Base-by-base conservation (phyloP, 2,797 vertebrate species). In the Gobionotothen gibberifrons region DNA sequence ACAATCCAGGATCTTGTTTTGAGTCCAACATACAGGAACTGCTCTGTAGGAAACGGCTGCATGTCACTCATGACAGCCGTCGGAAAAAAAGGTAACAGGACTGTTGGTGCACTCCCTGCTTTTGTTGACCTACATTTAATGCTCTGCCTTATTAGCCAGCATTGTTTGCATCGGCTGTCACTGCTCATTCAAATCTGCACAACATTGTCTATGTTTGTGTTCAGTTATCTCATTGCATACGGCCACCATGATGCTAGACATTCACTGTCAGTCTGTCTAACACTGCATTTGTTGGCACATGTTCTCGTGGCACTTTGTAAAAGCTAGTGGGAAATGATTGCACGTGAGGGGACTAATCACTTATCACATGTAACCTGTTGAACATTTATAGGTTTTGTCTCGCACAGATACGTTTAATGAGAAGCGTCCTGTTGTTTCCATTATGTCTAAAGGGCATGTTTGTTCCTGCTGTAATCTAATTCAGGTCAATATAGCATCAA, bases 1-100 rank as follows among this genome's bases (percentile, higher is more conserved):
- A 17, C 13, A 29, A 69, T 77, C 48, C 70, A 66, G 70, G 67
- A 79, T 78, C 58, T 54, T 58, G 58, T 78, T 78, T 68, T 82
- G 70, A 79, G 32, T 63, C 22, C 36, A 56, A 51, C 15, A 32
- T 5, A 26, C 32, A 70, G 51, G 60, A 76, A 55, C 57, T 19
- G 8, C 52, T 65, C 4, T 19, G 16, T 26, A 21, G 5, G 47
- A 59, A 71, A 78, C 40, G 3, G 61, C 22, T 67, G 36, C 16
- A n/a, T 29, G 44, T 60, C 74, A 1, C 47, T 48, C 2, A n/a
- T 61, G 64, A n/a, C 9, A 1, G 52, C 21, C 40, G 40, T 59
- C 40, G 21, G 14, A 17, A 10, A 4, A 53, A 19, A 59, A 29
- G 49, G 67, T 32, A 65, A 63, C 40, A 36, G 13, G 42, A 46